Evolutionary conservation across 2,888 invertebrate species (phyloP).

Genomic region (Adelphocoris suturalis): DNA sequence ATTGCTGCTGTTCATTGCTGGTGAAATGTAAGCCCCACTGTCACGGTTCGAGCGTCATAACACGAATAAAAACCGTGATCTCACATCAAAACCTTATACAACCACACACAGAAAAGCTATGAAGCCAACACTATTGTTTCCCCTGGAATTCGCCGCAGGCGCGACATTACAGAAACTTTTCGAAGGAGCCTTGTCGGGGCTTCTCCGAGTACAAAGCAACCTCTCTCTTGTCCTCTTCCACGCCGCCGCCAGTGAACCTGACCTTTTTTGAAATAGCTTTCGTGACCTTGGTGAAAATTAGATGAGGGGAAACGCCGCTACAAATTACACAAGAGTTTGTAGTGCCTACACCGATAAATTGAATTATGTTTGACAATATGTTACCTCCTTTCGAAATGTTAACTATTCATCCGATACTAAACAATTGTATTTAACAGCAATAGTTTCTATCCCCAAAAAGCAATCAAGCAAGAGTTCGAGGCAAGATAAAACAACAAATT

Average conservation of each 20-base stretch:
- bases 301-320: too few species aligned
- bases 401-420: too few species aligned
- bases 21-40: too few species aligned
- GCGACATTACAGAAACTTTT: slow-evolving; percentile 32
- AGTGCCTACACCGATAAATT: too few species aligned
- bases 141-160: slow-evolving; percentile 20
- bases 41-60: not conserved
- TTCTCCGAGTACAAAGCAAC: not conserved
- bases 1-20: too few species aligned
- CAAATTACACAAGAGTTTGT: too few species aligned
- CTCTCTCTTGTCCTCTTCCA: not conserved
- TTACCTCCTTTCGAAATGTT: too few species aligned
- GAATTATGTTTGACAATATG: too few species aligned
- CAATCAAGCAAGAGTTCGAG: too few species aligned
- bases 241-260: not conserved
- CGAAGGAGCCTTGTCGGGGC: not conserved
- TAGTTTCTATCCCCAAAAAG: too few species aligned
- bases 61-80: slow-evolving; percentile 19
- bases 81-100: not conserved
- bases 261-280: slow-evolving; percentile 19
- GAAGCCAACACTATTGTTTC: not conserved
- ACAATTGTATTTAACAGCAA: too few species aligned
- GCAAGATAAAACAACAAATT: too few species aligned
- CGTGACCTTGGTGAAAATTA: not conserved
- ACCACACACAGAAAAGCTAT: not conserved